Conservation (phyloP, 23 tunicate species). For the Corella eumyota region DNA sequence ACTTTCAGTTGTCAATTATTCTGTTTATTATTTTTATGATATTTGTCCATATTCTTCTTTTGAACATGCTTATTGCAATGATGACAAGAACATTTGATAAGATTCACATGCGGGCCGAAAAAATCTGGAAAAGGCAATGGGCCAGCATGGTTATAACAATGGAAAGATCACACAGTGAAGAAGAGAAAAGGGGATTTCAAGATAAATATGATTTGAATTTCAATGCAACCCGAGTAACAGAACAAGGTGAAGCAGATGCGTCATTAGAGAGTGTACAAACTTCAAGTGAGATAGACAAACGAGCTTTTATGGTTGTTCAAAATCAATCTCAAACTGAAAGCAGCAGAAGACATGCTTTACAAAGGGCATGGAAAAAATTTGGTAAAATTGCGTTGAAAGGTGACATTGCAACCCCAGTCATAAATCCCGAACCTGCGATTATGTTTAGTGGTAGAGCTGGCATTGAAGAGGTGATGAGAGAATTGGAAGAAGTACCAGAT, state of each 20-base stretch:
- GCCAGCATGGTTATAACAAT: conserved; percentile 67
- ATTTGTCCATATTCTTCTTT: conserved; percentile 59
- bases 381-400: too few species aligned
- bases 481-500: too few species aligned
- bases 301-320: conserved; percentile 46
- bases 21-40: conserved; percentile 73
- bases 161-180: conserved; percentile 58
- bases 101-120: conserved; percentile 34
- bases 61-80: conserved; percentile 96
- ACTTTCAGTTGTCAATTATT: conserved; percentile 38
- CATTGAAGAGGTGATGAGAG: too few species aligned
- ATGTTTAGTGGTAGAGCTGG: too few species aligned
- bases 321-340: conserved; percentile 25
- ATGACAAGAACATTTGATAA: conserved; percentile 83
- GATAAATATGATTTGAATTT: conserved; percentile 35
- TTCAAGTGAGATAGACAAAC: not conserved
- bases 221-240: conserved; percentile 36
- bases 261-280: not conserved
- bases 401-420: too few species aligned
- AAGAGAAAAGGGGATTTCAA: conserved; percentile 42
- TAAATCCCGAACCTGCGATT: not conserved
- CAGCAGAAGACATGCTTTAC: conserved; percentile 11
- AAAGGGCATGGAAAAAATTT: conserved; percentile 7
- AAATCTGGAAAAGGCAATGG: conserved; percentile 80
- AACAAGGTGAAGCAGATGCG: conserved; percentile 44